Conservation (phyloP, 2,888 invertebrate species). For the Apamea monoglypha region DNA sequence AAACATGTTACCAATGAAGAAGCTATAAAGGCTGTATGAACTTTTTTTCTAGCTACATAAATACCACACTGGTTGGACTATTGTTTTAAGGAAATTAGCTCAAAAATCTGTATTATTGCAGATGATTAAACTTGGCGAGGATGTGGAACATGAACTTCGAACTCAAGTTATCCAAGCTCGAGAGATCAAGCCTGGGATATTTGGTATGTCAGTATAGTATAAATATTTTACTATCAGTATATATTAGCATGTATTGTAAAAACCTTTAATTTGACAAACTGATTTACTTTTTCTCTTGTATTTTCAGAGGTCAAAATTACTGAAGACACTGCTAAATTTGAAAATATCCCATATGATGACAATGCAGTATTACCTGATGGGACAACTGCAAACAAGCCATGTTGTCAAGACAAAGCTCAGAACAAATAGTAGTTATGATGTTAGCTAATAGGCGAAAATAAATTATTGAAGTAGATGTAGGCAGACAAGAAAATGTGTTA, state of each 20-base stretch:
- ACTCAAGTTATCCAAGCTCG: conserved; percentile 94
- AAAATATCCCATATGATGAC: conserved; percentile 92
- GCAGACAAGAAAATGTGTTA: conserved; percentile 4
- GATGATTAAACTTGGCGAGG: conserved; percentile 92
- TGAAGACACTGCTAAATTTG: conserved; percentile 90
- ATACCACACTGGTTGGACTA: not conserved
- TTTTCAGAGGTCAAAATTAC: conserved; percentile 91
- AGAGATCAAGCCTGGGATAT: conserved; percentile 92
- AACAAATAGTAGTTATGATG: conserved; percentile 66
- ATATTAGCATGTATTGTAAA: not conserved
- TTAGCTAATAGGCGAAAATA: not conserved
- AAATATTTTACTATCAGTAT: not conserved
- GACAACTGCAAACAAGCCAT: conserved; percentile 67
- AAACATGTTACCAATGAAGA: conserved; percentile 90
- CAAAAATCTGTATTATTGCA: conserved; percentile 74
- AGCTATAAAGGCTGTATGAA: conserved; percentile 92
- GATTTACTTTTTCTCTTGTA: conserved; percentile 32
- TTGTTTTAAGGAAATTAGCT: not conserved
- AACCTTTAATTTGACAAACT: not conserved
- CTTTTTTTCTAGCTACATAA: not conserved
- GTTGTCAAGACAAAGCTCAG: conserved; percentile 78
- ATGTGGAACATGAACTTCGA: conserved; percentile 93
- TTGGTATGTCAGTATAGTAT: conserved; percentile 87
- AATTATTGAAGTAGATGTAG: not conserved
- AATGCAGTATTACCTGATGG: conserved; percentile 82